These are phyloP conservation scores for Euphysa ruthae DNA, from an alignment of 30 jellyfish, hydroid and myxozoan genomes.

Conservation along the genomic window DNA sequence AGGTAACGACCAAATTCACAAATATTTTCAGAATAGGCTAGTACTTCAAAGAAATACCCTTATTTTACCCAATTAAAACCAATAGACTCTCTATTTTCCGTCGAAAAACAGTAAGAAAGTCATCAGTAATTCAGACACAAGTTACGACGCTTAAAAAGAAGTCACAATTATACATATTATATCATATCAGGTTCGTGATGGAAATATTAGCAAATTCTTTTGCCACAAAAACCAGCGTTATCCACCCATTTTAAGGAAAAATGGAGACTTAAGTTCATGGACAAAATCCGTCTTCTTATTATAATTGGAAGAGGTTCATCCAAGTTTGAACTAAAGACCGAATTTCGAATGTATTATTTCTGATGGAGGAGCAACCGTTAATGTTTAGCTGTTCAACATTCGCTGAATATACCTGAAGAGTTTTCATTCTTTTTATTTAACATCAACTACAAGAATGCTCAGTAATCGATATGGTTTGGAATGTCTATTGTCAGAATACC, in stretches of 20 bases:
- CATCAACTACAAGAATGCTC: constrained; percentile 9
- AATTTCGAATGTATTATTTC: constrained; percentile 5
- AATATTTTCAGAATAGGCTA: not conserved
- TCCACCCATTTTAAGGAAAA: constrained; percentile 45
- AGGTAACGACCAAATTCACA: not conserved
- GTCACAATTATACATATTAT: constrained; percentile 29
- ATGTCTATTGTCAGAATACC: constrained; percentile 15
- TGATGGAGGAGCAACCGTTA: constrained; percentile 61
- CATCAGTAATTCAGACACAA: not conserved
- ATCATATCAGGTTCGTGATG: constrained; percentile 68
- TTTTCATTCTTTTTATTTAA: constrained; percentile 21
- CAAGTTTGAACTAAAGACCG: not conserved
- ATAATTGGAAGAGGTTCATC: not conserved
- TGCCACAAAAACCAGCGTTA: constrained; percentile 43
- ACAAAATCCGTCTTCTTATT: constrained; percentile 35
- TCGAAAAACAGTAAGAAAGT: not conserved
- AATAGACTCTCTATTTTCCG: not conserved
- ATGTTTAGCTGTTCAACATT: constrained; percentile 14
- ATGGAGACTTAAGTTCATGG: constrained; percentile 26
- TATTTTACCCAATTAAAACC: not conserved
- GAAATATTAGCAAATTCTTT: constrained; percentile 46
- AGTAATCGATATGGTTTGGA: constrained; percentile 51
- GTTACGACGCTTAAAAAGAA: constrained; percentile 2
- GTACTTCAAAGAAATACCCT: not conserved
- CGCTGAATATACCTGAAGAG: constrained; percentile 16